Evolutionary conservation across 2,888 invertebrate genomes (phyloP), one percentile per base, ranked within the genome.

Genomic region (Anorthoa munda): DNA sequence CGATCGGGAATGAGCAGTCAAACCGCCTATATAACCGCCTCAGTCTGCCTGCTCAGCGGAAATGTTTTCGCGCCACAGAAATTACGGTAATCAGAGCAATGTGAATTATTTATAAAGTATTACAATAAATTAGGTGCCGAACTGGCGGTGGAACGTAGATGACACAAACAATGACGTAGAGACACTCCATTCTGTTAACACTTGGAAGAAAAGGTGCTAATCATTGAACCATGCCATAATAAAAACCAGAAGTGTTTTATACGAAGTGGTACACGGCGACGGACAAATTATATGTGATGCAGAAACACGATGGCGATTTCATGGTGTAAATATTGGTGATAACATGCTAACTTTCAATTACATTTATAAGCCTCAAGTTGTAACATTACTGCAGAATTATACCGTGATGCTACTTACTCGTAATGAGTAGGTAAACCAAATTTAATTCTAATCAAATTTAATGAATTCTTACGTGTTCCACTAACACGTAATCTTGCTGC

Each of bases 101-200:
- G 72, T 82, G 85, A 84, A 84, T 82, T 74, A 79, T 82, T 83
- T 82, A 79, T 72, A 77, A 81, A 74, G 79, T 64, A 70, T 81
- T 71, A 60, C 64, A 79, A 72, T 72, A 81, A 81, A 74, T 81
- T 66, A 63, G 73, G 65, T 64, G 46, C 53, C 64, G 31, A 83
- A 70, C 53, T 58, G 55, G 13, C 46, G n/a, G 61, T 26, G 70
- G 64, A 31, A 63, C 69, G 64, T 64, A 46, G 64, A 67, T 75
- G 72, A 81, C 78, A 81, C 82, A 78, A 88, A 87, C 86, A 87
- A 77, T 86, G 87, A 88, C 86, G 88, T 81, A 84, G 84, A 79
- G 66, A 71, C 71, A 75, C 60, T 74, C 58, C 56, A 75, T 69
- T 79, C 58, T 77, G 80, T 86, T 85, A 83, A 82, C 87, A 81